Evolutionary conservation across 2,888 invertebrate genomes (phyloP), one percentile per base, ranked within the genome.

Genomic region (Euspilapteryx auroguttella): DNA sequence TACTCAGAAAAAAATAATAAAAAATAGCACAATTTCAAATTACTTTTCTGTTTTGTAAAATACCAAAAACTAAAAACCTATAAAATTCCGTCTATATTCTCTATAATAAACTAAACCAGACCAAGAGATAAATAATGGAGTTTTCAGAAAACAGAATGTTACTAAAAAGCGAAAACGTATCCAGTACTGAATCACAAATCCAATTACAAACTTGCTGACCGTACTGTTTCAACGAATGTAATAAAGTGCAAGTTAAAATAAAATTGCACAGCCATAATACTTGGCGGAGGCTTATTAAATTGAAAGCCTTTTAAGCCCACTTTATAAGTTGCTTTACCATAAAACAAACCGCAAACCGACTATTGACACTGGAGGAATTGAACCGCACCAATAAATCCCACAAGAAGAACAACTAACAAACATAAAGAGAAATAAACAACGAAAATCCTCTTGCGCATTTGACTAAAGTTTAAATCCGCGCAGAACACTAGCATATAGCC

Each of bases 211-310:
- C 45, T 37, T 62, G 55, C 55, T 35, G 41, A 45, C 65, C 34
- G 46, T 66, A 63, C 56, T 24, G 26, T 37, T 42, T 48, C 50
- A 54, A 52, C 49, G 47, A 55, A 43, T 47, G 49, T 47, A 55
- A 61, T 64, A 61, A 63, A 59, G 49, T 53, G 52, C 43, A 45
- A 52, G 52, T 58, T 49, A 57, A 52, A 63, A 62, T 63, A 57
- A 62, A 61, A 63, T 56, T 17, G 17, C 52, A 49, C 47, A 49
- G 47, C 49, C 47, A 41, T 47, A 43, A 42, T 47, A 42, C 45
- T 44, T 42, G 42, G 47, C 42, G 42, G 41, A 41, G 55, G 50
- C 47, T 50, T 55, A 53, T 53, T 59, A 56, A 62, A 65, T 63
- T 63, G 58, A 62, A 63, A 51, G 59, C 44, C 52, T 44, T 45